These are phyloP conservation scores for Characodon lateralis DNA, from an alignment of 2,797 vertebrate genomes.

Conservation along the genomic window DNA sequence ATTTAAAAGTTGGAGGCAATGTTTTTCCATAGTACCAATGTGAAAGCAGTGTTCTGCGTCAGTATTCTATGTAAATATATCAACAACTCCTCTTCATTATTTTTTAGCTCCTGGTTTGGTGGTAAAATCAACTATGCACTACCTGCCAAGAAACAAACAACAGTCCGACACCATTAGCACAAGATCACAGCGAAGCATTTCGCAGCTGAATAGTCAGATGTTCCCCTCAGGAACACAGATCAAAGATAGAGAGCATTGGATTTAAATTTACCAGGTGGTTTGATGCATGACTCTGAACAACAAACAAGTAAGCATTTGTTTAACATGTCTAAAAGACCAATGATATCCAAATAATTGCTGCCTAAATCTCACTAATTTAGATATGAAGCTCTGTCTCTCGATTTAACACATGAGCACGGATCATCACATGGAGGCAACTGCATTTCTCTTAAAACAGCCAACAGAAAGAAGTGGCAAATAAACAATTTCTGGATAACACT, in stretches of 20 bases:
- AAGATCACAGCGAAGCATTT: constrained; percentile 18
- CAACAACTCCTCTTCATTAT: constrained; percentile 1
- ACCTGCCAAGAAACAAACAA: constrained; percentile 7
- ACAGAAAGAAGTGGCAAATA: not conserved
- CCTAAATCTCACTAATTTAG: not conserved
- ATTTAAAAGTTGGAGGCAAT: not conserved
- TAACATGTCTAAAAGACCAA: not conserved
- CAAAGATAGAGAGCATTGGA: constrained; percentile 6
- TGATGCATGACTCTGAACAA: constrained; percentile 3
- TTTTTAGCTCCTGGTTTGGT: constrained; percentile 4
- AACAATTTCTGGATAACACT: not conserved
- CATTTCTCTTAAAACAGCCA: not conserved
- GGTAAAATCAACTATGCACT: constrained; percentile 3
- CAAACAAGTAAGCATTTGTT: constrained; percentile 9
- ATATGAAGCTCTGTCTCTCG: not conserved
- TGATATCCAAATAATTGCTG: not conserved
- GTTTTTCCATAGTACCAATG: not conserved
- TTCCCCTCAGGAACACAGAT: constrained; percentile 7
- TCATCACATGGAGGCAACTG: not conserved
- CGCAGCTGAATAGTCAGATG: constrained; percentile 17
- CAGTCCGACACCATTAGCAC: constrained; percentile 14
- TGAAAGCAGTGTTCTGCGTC: not conserved
- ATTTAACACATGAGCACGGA: not conserved
- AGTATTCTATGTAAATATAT: not conserved
- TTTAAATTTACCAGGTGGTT: not conserved